Evolutionary conservation across 2,113 vertebrate genomes (phyloP), one percentile per base, ranked within the genome.

Genomic region (Jaculus jaculus): DNA sequence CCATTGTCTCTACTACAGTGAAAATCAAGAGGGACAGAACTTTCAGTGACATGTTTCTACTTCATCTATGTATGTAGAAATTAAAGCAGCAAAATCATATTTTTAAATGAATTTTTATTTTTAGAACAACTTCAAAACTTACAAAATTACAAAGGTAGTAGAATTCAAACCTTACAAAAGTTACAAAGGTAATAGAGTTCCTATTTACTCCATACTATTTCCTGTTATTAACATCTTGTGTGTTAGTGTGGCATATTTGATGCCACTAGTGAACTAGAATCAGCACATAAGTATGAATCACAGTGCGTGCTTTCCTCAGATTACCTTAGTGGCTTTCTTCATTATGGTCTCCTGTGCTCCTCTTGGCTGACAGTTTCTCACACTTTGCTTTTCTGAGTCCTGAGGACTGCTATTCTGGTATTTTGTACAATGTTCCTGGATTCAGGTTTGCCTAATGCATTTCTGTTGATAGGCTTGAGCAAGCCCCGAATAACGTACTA

Each of bases 41-140:
- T 75, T 66, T 42, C 20, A 6, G 13, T 77, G 30, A 18, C 66
- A 17, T 32, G 18, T 84, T 80, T 87, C n/a, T 92, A 0, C 28
- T 6, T 77, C 54, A 23, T 84, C 34, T 61, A 16, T 90, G 6
- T 73, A 32, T 58, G 37, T 73, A 18, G 78, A 84, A 90, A 87
- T 8, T 24, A 34, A 93, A 85, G 54, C 63, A 51, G 71, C 32
- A 87, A 77, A 68, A 32, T 68, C 13, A 28, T 37, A 68, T 34
- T 78, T 90, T 74, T 84, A 37, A 69, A 94, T 15, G 15, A 54
- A 66, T 58, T 6, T 78, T 80, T 42, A 61, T 37, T 88, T 80
- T 95, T 88, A 30, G 28, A 93, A 75, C 24, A 66, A 37, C 73
- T 93, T 83, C 68, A 65, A 47, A 24, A 54, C 81, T 89, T 0